Base-by-base conservation (phyloP, 2,888 invertebrate species). In the Hirtodrosophila duncani region DNA sequence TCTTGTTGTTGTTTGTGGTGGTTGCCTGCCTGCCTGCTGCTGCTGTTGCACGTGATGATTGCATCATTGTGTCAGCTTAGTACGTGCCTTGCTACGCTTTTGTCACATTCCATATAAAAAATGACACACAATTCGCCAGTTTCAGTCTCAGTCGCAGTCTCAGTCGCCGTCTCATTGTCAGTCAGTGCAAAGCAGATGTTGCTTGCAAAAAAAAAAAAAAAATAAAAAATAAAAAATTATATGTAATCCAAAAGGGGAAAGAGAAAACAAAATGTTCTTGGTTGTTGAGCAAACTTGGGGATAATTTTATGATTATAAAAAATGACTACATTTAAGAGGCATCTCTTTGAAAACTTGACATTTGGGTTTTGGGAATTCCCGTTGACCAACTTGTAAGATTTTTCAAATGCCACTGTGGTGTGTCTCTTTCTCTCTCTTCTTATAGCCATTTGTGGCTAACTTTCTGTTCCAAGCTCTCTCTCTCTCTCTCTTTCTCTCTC, bases 1-100 rank as follows among this genome's bases (percentile, higher is more conserved):
- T n/a, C n/a, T n/a, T n/a, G n/a, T n/a, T n/a, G n/a, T n/a, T n/a
- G n/a, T n/a, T n/a, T 18, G 23, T 23, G 37, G 31, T 21, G 18
- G n/a, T 9, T 17, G 26, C 11, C 20, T 17, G 38, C 26, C 9
- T 33, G 16, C 18, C 10, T 11, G 42, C 38, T 52, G 63, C 36
- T 61, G 37, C 11, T 45, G 65, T 56, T 62, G 77, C 80, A 82
- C 82, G 82, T 82, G 82, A 83, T 83, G 83, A 80, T 83, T 81
- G 83, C 83, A 80, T 82, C 83, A 78, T 82, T 65, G 78, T 83
- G 83, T 70, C 83, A 81, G 82, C 82, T 82, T 82, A 83, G 83
- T 70, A 82, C 82, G 83, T 82, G 83, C 82, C 75, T 57, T 55
- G 49, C 74, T 59, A 52, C 57, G 69, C 42, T 42, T 63, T 78